Conservation (phyloP, 2,888 invertebrate species). For the Chymomyza amoena region DNA sequence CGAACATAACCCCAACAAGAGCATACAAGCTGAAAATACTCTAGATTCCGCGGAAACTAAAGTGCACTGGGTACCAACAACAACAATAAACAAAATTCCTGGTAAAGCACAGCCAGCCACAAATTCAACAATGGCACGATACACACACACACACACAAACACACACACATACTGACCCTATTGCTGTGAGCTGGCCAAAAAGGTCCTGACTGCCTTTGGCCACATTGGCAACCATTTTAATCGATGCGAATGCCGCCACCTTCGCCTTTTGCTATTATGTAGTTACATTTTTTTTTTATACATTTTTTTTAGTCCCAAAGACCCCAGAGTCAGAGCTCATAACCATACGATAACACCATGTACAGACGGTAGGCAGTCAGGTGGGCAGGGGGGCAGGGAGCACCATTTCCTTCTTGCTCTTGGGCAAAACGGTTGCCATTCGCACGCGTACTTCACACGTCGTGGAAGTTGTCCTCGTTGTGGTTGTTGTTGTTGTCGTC, state of each 20-base stretch:
- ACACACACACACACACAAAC: background rate
- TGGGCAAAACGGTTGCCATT: conserved; percentile 52
- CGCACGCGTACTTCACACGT: conserved; percentile 66
- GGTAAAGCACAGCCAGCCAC: conserved; percentile 41
- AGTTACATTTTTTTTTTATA: conserved; percentile 9
- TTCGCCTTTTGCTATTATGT: conserved; percentile 28
- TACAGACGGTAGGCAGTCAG: conserved; percentile 20
- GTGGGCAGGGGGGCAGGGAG: no score
- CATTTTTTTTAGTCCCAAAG: conserved; percentile 42
- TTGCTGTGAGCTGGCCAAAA: conserved; percentile 16
- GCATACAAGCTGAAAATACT: conserved; percentile 35
- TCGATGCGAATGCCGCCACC: conserved; percentile 52
- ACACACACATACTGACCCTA: background rate
- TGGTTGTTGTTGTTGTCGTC: conserved; percentile 1
- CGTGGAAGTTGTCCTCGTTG: conserved; percentile 25
- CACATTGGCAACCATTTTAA: conserved; percentile 42
- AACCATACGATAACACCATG: conserved; percentile 38
- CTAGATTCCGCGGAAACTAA: conserved; percentile 61
- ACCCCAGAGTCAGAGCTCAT: background rate
- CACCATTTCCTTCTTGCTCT: conserved; percentile 31
- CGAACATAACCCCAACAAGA: background rate
- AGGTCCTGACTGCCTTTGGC: conserved; percentile 33
- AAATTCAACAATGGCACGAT: background rate
- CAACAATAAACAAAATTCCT: conserved; percentile 47
- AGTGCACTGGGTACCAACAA: conserved; percentile 32